Evolutionary conservation across 2,113 vertebrate genomes (phyloP), one percentile per base, ranked within the genome.

Genomic region (Phyllostomus discolor): DNA sequence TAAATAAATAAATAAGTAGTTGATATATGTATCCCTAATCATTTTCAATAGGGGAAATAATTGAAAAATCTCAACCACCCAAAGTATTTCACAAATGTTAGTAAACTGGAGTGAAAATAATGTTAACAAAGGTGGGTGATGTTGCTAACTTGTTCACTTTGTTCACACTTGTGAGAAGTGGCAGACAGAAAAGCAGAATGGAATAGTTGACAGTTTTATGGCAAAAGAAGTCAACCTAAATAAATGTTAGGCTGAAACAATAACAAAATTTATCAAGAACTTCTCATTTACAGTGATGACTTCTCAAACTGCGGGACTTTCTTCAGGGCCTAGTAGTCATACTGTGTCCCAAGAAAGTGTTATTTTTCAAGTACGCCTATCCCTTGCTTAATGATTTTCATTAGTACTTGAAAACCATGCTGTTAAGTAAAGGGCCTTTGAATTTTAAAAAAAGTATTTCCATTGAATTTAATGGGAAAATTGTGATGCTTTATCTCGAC

Each of bases 401-500:
- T 95, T 90, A 95, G 87, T 84, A 80, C n/a, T 48, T 84, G 54
- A 93, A 97, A 97, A 84, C 54, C 35, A 79, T 76, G 69, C 14
- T 9, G 0, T 90, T 96, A 94, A 95, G 43, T 38, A 91, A 96
- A 94, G 50, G 91, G 87, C 57, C 90, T 88, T 95, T 59, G 89
- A 46, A 62, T 35, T 12, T 48, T n/a, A 43, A 43, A 43, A 43
- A n/a, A 50, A 19, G 10, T 35, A 22, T 50, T 94, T 86, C 75
- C 69, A 95, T 93, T 96, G 92, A 87, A 88, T 94, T 95, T 97
- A 95, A 95, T 95, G 31, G n/a, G 79, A 90, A 97, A 95, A 91
- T 95, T 96, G 83, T 79, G 41, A 94, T 92, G 69, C 70, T 91
- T 92, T 38, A 89, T 89, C 73, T 95, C 94, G 35, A 87, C n/a